Conservation (phyloP, 2,113 vertebrate species). For the Nymphicus hollandicus region DNA sequence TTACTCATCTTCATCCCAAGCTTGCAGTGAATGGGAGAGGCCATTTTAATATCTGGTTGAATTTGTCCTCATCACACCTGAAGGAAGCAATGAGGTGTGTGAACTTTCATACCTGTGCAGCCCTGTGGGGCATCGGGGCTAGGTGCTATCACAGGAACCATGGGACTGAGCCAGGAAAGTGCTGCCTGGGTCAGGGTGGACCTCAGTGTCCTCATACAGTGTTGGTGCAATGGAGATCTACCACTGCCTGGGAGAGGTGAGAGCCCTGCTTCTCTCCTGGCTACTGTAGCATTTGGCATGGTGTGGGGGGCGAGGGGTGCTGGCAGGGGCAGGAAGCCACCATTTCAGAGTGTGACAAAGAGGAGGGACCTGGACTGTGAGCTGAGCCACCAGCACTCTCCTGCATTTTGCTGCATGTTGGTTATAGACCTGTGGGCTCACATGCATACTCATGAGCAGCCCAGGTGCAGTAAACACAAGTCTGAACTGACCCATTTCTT, state of each 20-base stretch:
- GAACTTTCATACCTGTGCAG: not conserved
- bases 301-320: rapidly evolving
- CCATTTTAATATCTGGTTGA: not conserved
- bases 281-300: not conserved
- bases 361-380: not conserved
- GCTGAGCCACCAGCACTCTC: not conserved
- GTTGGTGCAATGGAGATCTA: not conserved
- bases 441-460: rapidly evolving
- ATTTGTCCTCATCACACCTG: not conserved
- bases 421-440: not conserved
- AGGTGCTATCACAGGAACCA: not conserved
- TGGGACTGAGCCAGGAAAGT: not conserved
- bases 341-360: not conserved
- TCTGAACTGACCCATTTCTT: not conserved
- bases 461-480: not conserved
- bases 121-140: not conserved
- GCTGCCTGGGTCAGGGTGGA: not conserved
- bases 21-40: not conserved
- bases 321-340: not conserved
- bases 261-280: not conserved
- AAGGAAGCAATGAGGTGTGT: not conserved
- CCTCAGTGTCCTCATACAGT: not conserved
- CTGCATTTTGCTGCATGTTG: not conserved
- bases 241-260: not conserved
- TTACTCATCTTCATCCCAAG: slow-evolving; percentile 10